Evolutionary conservation across 2,888 invertebrate genomes (phyloP), one percentile per base, ranked within the genome.

Genomic region (Mythimna pallens): DNA sequence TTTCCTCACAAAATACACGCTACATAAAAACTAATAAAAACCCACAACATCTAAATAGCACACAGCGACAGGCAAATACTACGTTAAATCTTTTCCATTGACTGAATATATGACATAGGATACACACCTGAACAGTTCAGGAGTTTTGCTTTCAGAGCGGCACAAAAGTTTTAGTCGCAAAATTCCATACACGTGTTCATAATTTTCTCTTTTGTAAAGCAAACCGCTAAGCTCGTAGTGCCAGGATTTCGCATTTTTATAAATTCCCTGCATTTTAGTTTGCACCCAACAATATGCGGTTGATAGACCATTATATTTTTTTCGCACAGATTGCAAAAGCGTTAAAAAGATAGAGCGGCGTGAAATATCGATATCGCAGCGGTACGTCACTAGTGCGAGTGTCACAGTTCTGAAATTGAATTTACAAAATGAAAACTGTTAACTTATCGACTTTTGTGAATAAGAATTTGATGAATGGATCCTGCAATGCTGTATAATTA

Each of bases 381-480:
- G 12, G 70, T 72, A 77, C 90, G 85, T 77, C 91, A 82, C 91
- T 91, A 89, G n/a, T 62, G 75, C 71, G 82, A 86, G 82, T 89
- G 91, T 91, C 91, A 90, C 91, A 90, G 85, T 89, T 89, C 88
- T 88, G 89, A 92, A 94, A 93, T 94, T 93, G 91, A 94, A 93
- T 93, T 93, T 90, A 91, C 93, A 91, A 94, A 94, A 90, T 93
- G 93, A 92, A 92, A 90, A 92, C 91, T 92, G 92, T 93, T 91
- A 93, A 94, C 91, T 93, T 93, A 94, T 94, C 93, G 92, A 92
- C 92, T 92, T 91, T 91, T 88, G 88, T 89, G 91, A 92, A 92
- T 93, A 94, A 93, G 92, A 91, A 92, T 90, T 92, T 94, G 94
- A 94, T 94, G 91, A 93, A 94, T 93, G 92, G 88, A 77, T 88